These are phyloP conservation scores for Andrena marginata DNA, from an alignment of 2,888 invertebrate genomes.

Conservation along the genomic window DNA sequence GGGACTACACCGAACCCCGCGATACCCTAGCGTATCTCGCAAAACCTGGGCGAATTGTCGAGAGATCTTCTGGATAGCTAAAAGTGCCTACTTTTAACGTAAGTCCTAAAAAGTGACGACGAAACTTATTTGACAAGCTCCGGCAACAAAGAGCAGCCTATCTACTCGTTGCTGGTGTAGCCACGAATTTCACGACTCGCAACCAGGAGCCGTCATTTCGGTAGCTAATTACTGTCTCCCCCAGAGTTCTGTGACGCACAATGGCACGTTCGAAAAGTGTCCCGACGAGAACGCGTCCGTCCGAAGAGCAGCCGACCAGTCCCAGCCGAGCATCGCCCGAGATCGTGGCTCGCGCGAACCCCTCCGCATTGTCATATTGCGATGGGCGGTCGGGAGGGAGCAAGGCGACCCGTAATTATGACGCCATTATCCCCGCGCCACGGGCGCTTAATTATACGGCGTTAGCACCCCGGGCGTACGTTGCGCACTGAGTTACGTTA, in stretches of 20 bases:
- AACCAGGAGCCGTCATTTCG: not conserved
- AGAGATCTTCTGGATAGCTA: no score
- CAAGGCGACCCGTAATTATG: constrained; percentile 69
- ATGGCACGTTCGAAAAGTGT: constrained; percentile 28
- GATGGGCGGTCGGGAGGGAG: constrained; percentile 1
- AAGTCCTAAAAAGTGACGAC: no score
- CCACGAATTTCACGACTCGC: not conserved
- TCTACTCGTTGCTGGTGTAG: not conserved
- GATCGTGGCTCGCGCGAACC: constrained; percentile 9
- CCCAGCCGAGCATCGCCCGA: not conserved
- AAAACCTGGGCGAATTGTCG: no score
- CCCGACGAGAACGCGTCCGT: not conserved
- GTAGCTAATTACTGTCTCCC: constrained; percentile 16
- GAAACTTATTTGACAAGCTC: no score
- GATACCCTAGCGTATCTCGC: no score
- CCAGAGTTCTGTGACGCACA: not conserved
- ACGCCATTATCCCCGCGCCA: constrained; percentile 70
- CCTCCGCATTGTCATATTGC: constrained; percentile 24
- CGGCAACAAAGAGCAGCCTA: no score
- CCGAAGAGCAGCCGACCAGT: not conserved
- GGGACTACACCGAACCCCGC: no score
- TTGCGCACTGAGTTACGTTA: constrained; percentile 71
- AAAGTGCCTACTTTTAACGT: no score
- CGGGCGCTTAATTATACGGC: constrained; percentile 74
- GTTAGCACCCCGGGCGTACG: constrained; percentile 67